Base-by-base conservation (phyloP, 2,888 invertebrate genomes). In the Drosophila percnosoma region DNA sequence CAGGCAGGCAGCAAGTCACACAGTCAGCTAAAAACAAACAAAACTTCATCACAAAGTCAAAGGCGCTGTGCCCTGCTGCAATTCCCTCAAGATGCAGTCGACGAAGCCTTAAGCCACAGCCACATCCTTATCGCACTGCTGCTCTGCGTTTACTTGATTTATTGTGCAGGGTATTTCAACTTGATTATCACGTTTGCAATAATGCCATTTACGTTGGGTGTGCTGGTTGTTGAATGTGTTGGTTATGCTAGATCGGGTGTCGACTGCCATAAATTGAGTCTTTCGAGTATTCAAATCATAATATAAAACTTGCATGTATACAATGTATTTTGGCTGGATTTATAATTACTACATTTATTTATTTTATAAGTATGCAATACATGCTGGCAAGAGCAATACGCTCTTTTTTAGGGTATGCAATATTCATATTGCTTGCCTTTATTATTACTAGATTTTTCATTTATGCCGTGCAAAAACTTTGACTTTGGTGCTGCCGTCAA, bases 41-140 rank as follows among this genome's bases (percentile, higher is more conserved):
- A 70, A 83, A 83, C 66, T 83, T 69, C 59, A 65, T 36, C 67
- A 71, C 68, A 80, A 83, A 83, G 77, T 83, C 83, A 76, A 79
- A 78, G 79, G 73, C 70, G 55, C 58, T 11, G 63, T 48, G 40
- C 34, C 53, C 73, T 52, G 62, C 45, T 69, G 67, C 58, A 71
- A 83, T 78, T 76, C 73, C 70, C 72, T 33, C 40, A 68, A 84
- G 84, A 72, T 73, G 73, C 71, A 72, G 68, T 66, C 68, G 40
- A 54, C 48, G 59, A 53, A 57, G 71, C 57, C 72, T 72, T 54
- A 58, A 70, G 55, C 71, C 68, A 42, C 65, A 70, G 65, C 51
- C 60, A 33, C 62, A 55, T 36, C 31, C 62, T 60, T 29, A n/a
- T 55, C 54, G 13, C 38, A 38, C 18, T 31, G 24, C 15, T 27